A percentile compares a stretch with the other conserved stretches of the same genome.
Evolutionary conservation across 2,888 invertebrate genomes (phyloP).

Genomic region (Hypomecis atomaria): DNA sequence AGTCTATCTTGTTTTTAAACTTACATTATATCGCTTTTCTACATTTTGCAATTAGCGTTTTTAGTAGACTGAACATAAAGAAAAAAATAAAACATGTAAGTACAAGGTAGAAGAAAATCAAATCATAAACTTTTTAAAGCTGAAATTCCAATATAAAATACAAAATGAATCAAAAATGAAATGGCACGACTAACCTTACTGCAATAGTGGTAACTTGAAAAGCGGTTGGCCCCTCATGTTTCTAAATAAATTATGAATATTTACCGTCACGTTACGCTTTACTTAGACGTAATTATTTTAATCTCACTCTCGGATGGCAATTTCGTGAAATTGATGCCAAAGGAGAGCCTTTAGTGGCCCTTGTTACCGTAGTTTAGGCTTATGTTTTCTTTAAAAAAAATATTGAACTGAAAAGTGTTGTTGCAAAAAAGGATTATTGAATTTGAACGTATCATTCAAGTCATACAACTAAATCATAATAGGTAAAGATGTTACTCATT

Average conservation of each 20-base stretch:
- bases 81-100: too few species aligned
- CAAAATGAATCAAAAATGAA: neutral
- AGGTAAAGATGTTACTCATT: too few species aligned
- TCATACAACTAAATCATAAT: too few species aligned
- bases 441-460: too few species aligned
- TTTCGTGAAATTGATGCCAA: slow-evolving; percentile 72
- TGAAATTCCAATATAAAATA: neutral
- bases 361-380: slow-evolving; percentile 42
- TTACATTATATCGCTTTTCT: too few species aligned
- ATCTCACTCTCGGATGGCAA: slow-evolving; percentile 72
- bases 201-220: neutral
- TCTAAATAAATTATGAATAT: slow-evolving; percentile 81
- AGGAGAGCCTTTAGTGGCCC: slow-evolving; percentile 60
- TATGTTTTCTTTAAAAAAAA: slow-evolving; percentile 2
- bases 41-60: too few species aligned
- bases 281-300: slow-evolving; percentile 78
- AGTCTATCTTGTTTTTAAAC: too few species aligned
- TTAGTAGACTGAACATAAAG: too few species aligned
- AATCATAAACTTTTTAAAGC: too few species aligned
- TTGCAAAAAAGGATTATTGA: too few species aligned
- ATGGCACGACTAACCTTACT: slow-evolving; percentile 8
- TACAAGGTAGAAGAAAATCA: too few species aligned
- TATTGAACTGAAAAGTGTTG: neutral
- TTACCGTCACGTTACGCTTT: slow-evolving; percentile 75
- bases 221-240: slow-evolving; percentile 70